phyloP scores from a whole-genome alignment of 2,113 vertebrate genomes.

The Lanius collurio region DNA sequence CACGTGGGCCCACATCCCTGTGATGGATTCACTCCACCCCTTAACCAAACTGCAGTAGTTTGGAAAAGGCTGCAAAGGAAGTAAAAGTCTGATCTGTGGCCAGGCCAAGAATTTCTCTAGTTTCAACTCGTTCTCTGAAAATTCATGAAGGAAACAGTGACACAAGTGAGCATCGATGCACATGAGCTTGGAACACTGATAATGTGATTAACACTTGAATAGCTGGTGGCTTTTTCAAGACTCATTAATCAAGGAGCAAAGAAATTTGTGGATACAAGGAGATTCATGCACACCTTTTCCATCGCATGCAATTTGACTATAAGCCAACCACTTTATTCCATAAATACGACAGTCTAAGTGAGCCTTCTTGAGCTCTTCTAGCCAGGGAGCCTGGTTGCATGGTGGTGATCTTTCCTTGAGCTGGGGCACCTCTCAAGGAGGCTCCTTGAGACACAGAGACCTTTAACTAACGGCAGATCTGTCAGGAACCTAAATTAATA shows the following conservation, averaged over 20 bases:
- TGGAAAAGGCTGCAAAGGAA: neutral
- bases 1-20: neutral
- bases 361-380: neutral
- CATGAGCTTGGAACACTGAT: neutral
- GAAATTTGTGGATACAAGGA: neutral
- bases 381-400: neutral
- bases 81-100: neutral
- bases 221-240: neutral
- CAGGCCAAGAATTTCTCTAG: neutral
- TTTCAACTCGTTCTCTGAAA: neutral
- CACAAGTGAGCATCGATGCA: neutral
- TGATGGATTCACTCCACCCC: neutral
- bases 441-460: neutral
- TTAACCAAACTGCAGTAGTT: fast-evolving
- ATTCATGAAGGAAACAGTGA: neutral
- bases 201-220: neutral
- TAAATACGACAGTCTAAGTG: neutral
- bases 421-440: neutral
- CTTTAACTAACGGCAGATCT: neutral
- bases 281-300: neutral
- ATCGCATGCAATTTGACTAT: neutral
- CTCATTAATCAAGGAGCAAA: neutral
- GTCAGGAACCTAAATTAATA: neutral
- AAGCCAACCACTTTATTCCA: neutral
- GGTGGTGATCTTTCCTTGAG: neutral